Percentiles rank a stretch among this genome's conserved stretches.
Conservation (phyloP, 2,888 invertebrate genomes). For the Leptodirus hochenwartii region DNA sequence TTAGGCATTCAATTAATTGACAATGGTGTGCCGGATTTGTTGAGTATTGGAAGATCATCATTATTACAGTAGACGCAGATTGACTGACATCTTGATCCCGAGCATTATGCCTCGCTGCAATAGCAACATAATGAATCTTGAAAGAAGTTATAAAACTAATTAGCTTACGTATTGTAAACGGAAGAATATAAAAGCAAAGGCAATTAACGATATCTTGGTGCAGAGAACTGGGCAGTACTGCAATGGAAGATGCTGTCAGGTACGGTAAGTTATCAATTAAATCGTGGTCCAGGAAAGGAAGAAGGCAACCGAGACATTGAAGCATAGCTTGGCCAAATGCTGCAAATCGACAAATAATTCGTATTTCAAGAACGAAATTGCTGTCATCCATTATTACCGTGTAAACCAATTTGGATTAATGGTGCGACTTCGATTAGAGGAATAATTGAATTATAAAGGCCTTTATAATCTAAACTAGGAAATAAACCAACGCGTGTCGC, state of each 20-base stretch:
- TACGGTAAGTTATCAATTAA: constrained; percentile 91
- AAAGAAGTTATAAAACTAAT: neutral
- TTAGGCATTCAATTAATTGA: constrained; percentile 86
- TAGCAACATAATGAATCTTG: constrained; percentile 4
- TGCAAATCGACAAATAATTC: constrained; percentile 25
- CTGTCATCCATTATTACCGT: too few species aligned
- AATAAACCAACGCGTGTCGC: constrained; percentile 74
- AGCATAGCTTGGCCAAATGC: constrained; percentile 87
- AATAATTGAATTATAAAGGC: constrained; percentile 79
- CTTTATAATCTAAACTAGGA: constrained; percentile 93
- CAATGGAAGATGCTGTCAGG: constrained; percentile 82
- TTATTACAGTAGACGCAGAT: constrained; percentile 81
- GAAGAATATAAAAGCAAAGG: constrained; percentile 87
- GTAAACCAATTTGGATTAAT: constrained; percentile 72
- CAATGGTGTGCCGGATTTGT: constrained; percentile 91
- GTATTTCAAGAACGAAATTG: neutral
- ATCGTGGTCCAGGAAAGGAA: constrained; percentile 93
- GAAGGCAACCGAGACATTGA: constrained; percentile 83
- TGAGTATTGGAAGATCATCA: constrained; percentile 96
- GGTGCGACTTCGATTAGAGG: constrained; percentile 89
- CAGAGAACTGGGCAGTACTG: constrained; percentile 73
- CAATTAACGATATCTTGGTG: constrained; percentile 92
- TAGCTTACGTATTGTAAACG: constrained; percentile 80
- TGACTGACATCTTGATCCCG: constrained; percentile 64
- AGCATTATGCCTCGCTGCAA: constrained; percentile 49